Base-by-base conservation (phyloP, 1,140 invertebrate genomes). In the Polyergus mexicanus region DNA sequence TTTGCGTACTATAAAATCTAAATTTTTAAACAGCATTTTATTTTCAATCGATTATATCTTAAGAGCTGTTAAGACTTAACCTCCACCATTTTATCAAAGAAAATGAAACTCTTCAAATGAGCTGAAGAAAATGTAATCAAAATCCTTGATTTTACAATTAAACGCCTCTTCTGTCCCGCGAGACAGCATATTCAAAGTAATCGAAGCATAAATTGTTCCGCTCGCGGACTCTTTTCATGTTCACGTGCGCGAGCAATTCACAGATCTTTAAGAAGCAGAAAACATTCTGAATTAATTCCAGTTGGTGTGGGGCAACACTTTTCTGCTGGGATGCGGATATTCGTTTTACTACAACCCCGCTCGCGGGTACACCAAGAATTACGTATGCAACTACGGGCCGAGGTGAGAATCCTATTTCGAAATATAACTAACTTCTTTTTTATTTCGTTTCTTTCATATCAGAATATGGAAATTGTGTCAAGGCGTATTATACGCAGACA, bases 321-420 rank as follows among this genome's bases (percentile, higher is more conserved):
- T 97, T 90, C 94, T 97, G 63, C 95, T 98, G 41, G 98, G 98
- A 41, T 98, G 98, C 93, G 98, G 98, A 25, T 98, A 97, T 92
- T 96, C 97, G 0, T 98, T 97, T 94, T 98, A 97, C 94, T 97
- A 97, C 87, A 97, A 98, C 85, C 95, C 96, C 1, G 85, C 95
- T 3, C 94, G 96, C 85, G 97, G 97, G 62, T 97, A 97, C 92
- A 97, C 97, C 78, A 98, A 98, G 94, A 96, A 98, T 75, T 98
- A 98, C 92, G 97, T 98, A 16, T 98, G 98, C 95, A 98, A 98
- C 95, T 98, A 98, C 92, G 97, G 97, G 77, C 97, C 98, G 11
- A 97, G 97, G 97, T 97, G 95, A 95, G 95, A 94, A 78, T 54
- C 38, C 19, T 28, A 65, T 51, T 60, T 80, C 5, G 22, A 28